A percentile compares a stretch with the other conserved stretches of the same genome.
phyloP scores from a whole-genome alignment of 2,888 invertebrate species.

The Ennomos fuscantarius region DNA sequence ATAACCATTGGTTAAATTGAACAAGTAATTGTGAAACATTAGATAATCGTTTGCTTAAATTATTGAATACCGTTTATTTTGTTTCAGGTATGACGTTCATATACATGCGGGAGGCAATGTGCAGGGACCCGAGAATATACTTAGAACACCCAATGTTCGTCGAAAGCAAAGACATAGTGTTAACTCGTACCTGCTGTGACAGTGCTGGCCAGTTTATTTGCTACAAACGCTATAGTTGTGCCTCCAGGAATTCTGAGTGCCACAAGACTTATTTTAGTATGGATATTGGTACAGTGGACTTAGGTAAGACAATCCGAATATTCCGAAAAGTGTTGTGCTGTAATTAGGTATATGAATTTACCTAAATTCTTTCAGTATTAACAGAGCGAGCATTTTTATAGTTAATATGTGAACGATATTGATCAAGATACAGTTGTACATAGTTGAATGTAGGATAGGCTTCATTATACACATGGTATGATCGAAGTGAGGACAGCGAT shows the following conservation, averaged over 20 bases:
- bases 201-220: slow-evolving; percentile 12
- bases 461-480: slow-evolving; percentile 13
- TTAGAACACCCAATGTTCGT: slow-evolving; percentile 39
- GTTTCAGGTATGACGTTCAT: slow-evolving; percentile 68
- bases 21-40: neutral
- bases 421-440: slow-evolving; percentile 21
- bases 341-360: slow-evolving; percentile 16
- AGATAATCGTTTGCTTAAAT: neutral
- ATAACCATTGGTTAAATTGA: neutral
- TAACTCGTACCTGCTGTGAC: slow-evolving; percentile 30
- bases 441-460: slow-evolving; percentile 17
- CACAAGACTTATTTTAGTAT: slow-evolving; percentile 56
- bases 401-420: slow-evolving; percentile 15
- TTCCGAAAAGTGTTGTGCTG: slow-evolving; percentile 41
- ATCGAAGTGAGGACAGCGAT: slow-evolving; percentile 18
- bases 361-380: slow-evolving; percentile 32
- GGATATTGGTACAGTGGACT: slow-evolving; percentile 54
- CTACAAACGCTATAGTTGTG: slow-evolving; percentile 35
- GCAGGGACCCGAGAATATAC: slow-evolving; percentile 45
- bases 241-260: slow-evolving; percentile 44
- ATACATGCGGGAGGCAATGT: slow-evolving; percentile 57
- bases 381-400: slow-evolving; percentile 24
- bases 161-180: slow-evolving; percentile 41
- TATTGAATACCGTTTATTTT: slow-evolving; percentile 45
- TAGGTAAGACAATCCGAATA: slow-evolving; percentile 47